phyloP scores from a whole-genome alignment of 2,888 invertebrate species.

The Tromatobia lineatoria region DNA sequence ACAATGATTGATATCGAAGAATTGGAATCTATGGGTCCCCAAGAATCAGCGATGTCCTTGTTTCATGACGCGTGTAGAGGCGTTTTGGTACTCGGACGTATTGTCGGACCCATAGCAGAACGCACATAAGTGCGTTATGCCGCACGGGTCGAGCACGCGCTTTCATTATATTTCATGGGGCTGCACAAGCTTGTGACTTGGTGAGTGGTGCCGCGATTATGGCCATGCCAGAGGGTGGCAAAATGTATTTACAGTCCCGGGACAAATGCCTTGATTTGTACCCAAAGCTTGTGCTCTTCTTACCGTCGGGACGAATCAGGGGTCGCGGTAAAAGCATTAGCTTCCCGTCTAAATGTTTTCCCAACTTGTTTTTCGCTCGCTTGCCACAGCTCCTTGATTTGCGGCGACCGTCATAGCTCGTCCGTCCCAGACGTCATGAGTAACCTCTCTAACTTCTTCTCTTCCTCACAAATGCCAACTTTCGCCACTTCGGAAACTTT shows the following conservation, averaged over 20 bases:
- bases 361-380: conserved; percentile 67
- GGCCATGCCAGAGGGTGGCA: conserved; percentile 68
- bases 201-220: conserved; percentile 34
- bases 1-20: too few species aligned
- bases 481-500: conserved; percentile 1
- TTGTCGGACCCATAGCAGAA: conserved; percentile 52
- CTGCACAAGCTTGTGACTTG: conserved; percentile 9
- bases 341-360: conserved; percentile 70
- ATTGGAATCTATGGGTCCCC: too few species aligned
- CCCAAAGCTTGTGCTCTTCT: conserved; percentile 69
- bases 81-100: conserved; percentile 31
- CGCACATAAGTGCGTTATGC: conserved; percentile 51
- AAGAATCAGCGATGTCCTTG: background rate
- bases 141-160: conserved; percentile 49
- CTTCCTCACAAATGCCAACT: conserved; percentile 10
- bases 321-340: conserved; percentile 70
- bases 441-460: conserved; percentile 45
- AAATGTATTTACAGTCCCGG: conserved; percentile 80
- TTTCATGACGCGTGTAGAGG: background rate
- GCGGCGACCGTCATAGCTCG: conserved; percentile 7
- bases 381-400: conserved; percentile 34
- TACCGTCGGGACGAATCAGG: conserved; percentile 65
- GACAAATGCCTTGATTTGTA: conserved; percentile 83
- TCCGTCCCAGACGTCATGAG: conserved; percentile 29
- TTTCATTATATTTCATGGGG: conserved; percentile 57